Evolutionary conservation across 2,888 invertebrate genomes (phyloP), one percentile per base, ranked within the genome.

Genomic region (Heliconius aoede): DNA sequence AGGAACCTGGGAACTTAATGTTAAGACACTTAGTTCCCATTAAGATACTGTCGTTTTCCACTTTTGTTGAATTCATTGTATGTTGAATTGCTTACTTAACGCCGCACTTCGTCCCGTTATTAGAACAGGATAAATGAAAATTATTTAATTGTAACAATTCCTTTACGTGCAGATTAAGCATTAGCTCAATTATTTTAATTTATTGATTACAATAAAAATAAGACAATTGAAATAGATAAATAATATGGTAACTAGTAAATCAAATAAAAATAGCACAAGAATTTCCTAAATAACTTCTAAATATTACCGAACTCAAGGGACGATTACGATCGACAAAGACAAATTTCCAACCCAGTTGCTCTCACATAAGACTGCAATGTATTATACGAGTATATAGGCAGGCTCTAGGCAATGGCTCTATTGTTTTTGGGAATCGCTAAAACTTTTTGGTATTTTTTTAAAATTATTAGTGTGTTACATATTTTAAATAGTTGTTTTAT

Each of bases 331-430:
- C 58, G 32, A 74, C 68, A 61, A 73, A 62, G 55, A 76, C 68
- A 68, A 46, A n/a, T 71, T 74, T 74, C 77, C 74, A 46, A 62
- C 65, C 74, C 64, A 74, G 36, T 77, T 77, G 40, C 58, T 58
- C 30, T 46, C 69, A 40, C 55, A 36, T 24, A 28, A 73, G 73
- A 36, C 64, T 46, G 46, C 61, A 40, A 72, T 24, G 36, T 32
- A 18, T 58, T 58, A 72, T 36, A 24, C 36, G n/a, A n/a, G n/a
- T n/a, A 30, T 30, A 30, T 30, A 36, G 36, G 9, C 36, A 72
- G 36, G n/a, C n/a, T n/a, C n/a, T n/a, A n/a, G n/a, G n/a, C n/a
- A 24, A 24, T 36, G 9, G 40, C 18, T 60, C 21, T 8, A 26
- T 15, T 72, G 15, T 60, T 36, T 13, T 24, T 71, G 1, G 32